Evolutionary conservation across 2,888 invertebrate genomes (phyloP).

Genomic region (Neocrepidodera transversa): DNA sequence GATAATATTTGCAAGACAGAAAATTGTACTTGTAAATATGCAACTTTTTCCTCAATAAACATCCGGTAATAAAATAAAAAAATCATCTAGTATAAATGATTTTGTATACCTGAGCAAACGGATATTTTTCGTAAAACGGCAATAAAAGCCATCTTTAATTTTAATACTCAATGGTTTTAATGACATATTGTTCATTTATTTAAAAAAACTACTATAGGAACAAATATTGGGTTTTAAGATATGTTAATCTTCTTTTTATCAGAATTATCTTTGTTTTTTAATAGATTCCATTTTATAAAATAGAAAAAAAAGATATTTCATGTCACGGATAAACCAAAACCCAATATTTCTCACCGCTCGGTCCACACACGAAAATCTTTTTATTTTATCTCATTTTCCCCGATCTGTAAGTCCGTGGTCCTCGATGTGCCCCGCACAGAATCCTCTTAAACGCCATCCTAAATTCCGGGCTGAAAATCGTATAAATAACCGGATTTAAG

Average conservation of each 20-base stretch:
- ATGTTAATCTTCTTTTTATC: background rate
- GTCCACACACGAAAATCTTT: constrained; percentile 34
- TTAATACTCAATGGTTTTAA: too few relatives aligned
- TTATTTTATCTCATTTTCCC: constrained; percentile 58
- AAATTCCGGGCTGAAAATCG: constrained; percentile 91
- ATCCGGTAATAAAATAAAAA: too few relatives aligned
- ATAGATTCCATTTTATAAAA: background rate
- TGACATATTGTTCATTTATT: too few relatives aligned
- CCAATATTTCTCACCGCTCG: constrained; percentile 29
- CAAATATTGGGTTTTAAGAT: background rate
- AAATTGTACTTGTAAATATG: too few relatives aligned
- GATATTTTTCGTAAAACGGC: background rate
- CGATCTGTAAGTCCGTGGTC: constrained; percentile 55
- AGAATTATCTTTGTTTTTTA: constrained; percentile 3
- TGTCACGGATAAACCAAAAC: constrained; percentile 29
- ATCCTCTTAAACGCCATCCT: constrained; percentile 89
- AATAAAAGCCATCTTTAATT: too few relatives aligned
- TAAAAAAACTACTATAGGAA: too few relatives aligned
- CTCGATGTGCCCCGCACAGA: constrained; percentile 69
- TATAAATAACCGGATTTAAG: constrained; percentile 90
- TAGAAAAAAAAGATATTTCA: background rate
- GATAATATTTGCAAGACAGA: too few relatives aligned
- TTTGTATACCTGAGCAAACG: background rate
- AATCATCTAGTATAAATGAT: constrained; percentile 9
- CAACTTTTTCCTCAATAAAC: too few relatives aligned